A percentile compares a stretch with the other conserved stretches of the same genome.
Conservation (phyloP, 2,888 invertebrate species). For the Lepidochitona cinerea region DNA sequence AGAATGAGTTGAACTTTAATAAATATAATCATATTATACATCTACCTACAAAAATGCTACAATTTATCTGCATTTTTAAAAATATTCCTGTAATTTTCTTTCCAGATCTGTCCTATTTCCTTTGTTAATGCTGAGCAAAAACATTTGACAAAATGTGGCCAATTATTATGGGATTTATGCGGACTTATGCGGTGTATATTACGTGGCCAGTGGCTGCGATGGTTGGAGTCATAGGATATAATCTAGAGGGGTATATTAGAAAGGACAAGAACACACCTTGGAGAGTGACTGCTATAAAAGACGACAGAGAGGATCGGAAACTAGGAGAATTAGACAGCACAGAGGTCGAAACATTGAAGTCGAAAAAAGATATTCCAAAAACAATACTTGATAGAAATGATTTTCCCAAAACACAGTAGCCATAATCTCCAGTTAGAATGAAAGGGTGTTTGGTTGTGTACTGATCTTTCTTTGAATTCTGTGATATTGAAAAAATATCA, state of each 20-base stretch:
- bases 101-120: no score
- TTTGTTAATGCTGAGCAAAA: no score
- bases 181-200: constrained; percentile 83
- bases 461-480: no score
- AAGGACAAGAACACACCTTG: constrained; percentile 72
- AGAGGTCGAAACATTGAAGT: constrained; percentile 79
- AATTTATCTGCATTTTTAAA: no score
- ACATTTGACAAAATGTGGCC: constrained; percentile 88
- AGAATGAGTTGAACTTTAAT: no score
- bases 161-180: constrained; percentile 77
- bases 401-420: not conserved
- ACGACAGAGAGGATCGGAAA: constrained; percentile 80
- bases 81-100: no score
- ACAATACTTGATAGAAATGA: constrained; percentile 73
- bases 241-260: constrained; percentile 77
- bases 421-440: no score
- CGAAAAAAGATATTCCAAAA: constrained; percentile 74
- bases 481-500: no score
- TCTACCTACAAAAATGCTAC: no score
- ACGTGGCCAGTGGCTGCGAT: constrained; percentile 87
- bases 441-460: no score
- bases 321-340: constrained; percentile 76
- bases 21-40: no score
- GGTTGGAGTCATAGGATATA: constrained; percentile 89
- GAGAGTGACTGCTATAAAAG: constrained; percentile 77